phyloP scores from a whole-genome alignment of 2,888 invertebrate species.

The Phengaris alcon region DNA sequence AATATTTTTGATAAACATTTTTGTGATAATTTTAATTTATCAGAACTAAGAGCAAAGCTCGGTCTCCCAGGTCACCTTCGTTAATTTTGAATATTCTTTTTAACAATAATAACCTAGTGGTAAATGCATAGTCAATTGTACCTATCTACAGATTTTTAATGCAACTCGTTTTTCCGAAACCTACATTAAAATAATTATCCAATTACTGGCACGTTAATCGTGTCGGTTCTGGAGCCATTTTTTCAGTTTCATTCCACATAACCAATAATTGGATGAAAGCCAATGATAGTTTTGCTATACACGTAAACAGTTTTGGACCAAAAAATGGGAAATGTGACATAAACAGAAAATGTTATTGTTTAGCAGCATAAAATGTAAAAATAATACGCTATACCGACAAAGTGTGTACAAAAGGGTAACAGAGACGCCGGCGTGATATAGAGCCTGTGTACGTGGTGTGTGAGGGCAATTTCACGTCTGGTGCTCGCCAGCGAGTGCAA shows the following conservation, averaged over 20 bases:
- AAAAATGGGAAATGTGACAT: slow-evolving; percentile 8
- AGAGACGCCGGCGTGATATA: background rate
- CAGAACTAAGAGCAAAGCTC: no score
- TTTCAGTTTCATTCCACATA: background rate
- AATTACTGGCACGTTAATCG: slow-evolving; percentile 5
- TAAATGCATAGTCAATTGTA: no score
- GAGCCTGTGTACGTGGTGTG: background rate
- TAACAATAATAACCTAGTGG: no score
- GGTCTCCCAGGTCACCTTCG: no score
- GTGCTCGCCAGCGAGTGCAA: background rate
- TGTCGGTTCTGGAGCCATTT: background rate
- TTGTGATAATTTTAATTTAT: no score
- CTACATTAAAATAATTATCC: background rate
- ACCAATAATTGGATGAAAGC: slow-evolving; percentile 6
- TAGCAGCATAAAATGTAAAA: slow-evolving; percentile 1
- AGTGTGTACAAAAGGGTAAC: background rate
- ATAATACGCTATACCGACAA: background rate
- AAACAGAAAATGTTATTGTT: background rate
- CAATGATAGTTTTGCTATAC: slow-evolving; percentile 11
- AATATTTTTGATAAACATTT: no score
- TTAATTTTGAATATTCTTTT: no score
- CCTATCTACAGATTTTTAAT: no score
- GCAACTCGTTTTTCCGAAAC: background rate
- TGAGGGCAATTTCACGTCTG: background rate
- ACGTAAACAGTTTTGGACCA: background rate